These are phyloP conservation scores for Eledona agricola DNA, from an alignment of 2,888 invertebrate species.

Conservation along the genomic window DNA sequence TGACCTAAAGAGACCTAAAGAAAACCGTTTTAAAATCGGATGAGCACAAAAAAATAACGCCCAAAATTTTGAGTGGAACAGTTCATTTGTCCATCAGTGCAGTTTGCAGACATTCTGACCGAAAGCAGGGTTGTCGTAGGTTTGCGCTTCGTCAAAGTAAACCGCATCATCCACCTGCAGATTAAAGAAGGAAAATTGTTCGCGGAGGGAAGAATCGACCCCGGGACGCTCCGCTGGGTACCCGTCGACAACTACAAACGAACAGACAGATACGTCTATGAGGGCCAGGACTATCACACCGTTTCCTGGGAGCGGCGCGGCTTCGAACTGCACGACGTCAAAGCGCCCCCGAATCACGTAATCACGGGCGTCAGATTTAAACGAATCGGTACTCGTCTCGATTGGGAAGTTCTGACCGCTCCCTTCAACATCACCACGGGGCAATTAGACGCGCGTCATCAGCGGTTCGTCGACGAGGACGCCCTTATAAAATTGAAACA, in stretches of 20 bases:
- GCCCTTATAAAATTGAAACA: not conserved
- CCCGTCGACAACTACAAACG: conserved; percentile 70
- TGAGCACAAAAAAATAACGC: too few relatives aligned
- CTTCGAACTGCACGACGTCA: conserved; percentile 82
- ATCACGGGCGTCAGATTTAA: conserved; percentile 81
- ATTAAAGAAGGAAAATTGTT: conserved; percentile 77
- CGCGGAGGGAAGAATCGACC: conserved; percentile 71
- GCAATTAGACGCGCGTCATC: conserved; percentile 82
- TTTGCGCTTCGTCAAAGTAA: conserved; percentile 76
- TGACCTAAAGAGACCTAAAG: not conserved
- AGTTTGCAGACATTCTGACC: not conserved
- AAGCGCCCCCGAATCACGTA: conserved; percentile 72
- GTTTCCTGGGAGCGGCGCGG: conserved; percentile 78
- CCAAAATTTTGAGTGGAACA: too few relatives aligned
- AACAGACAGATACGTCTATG: conserved; percentile 65
- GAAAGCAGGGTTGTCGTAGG: conserved; percentile 75
- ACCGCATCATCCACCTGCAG: conserved; percentile 82
- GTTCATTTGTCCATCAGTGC: not conserved
- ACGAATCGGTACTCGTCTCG: conserved; percentile 80
- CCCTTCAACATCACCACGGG: conserved; percentile 84
- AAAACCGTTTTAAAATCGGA: too few relatives aligned
- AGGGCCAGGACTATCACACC: conserved; percentile 78
- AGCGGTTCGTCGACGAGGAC: conserved; percentile 78
- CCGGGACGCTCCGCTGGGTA: conserved; percentile 71
- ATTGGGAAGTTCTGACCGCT: conserved; percentile 81